phyloP scores from a whole-genome alignment of 2,888 invertebrate genomes.

The Ypsolopha scabrella region DNA sequence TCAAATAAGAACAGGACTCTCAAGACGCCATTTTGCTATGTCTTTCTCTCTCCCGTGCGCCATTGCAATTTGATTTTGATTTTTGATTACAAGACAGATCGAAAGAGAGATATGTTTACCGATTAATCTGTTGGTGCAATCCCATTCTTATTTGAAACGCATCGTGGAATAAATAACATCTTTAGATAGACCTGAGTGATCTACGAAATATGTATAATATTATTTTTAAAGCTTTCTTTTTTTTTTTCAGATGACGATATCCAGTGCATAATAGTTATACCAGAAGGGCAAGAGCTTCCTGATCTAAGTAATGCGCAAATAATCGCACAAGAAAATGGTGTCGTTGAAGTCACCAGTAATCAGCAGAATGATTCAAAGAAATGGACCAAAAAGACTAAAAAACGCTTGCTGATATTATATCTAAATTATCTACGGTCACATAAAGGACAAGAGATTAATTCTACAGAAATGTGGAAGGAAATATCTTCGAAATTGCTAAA shows the following conservation, averaged over 20 bases:
- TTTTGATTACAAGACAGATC: too few relatives aligned
- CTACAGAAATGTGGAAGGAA: slow-evolving; percentile 44
- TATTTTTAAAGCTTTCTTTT: slow-evolving; percentile 6
- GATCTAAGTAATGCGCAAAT: slow-evolving; percentile 30
- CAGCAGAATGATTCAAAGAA: slow-evolving; percentile 15
- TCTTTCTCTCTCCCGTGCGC: too few relatives aligned
- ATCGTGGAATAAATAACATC: too few relatives aligned
- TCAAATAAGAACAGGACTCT: too few relatives aligned
- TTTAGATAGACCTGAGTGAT: too few relatives aligned
- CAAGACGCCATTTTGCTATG: too few relatives aligned
- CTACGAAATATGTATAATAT: neutral
- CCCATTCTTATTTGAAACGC: too few relatives aligned
- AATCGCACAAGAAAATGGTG: slow-evolving; percentile 17
- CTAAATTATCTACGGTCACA: slow-evolving; percentile 39
- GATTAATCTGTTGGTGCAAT: too few relatives aligned
- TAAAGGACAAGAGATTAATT: slow-evolving; percentile 31
- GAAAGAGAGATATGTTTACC: too few relatives aligned
- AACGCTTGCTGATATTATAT: slow-evolving; percentile 33
- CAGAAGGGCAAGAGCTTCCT: slow-evolving; percentile 41
- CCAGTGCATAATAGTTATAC: slow-evolving; percentile 55
- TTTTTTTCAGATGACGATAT: slow-evolving; percentile 50
- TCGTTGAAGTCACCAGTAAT: slow-evolving; percentile 7
- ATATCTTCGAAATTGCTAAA: slow-evolving; percentile 33
- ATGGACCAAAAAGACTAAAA: slow-evolving; percentile 46
- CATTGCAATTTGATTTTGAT: too few relatives aligned